A percentile compares a stretch with the other conserved stretches of the same genome.
Evolutionary conservation across 2,113 vertebrate genomes (phyloP).

Genomic region (Nothobranchius furzeri): DNA sequence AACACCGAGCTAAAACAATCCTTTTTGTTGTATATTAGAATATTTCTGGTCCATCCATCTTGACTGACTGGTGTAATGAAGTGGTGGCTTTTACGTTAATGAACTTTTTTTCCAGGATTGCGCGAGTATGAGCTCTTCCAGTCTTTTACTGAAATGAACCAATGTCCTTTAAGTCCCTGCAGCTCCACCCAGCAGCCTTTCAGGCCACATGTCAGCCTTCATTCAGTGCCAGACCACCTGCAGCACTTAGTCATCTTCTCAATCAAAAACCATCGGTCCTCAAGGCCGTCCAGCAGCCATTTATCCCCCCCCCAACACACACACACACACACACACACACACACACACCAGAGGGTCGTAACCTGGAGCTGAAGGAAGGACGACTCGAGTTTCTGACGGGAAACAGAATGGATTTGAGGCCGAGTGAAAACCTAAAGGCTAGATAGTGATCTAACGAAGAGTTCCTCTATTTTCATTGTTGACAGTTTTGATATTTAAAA

Average conservation of each 20-base stretch:
- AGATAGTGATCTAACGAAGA: no score
- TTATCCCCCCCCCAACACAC: not conserved
- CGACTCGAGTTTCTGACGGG: slow-evolving; percentile 17
- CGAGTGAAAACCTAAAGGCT: slow-evolving; percentile 7
- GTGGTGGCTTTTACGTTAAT: not conserved
- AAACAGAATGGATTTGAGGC: slow-evolving; percentile 3
- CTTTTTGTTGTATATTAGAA: not conserved
- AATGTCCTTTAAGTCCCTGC: not conserved
- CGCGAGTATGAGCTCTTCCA: not conserved
- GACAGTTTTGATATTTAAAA: no score
- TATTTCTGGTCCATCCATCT: not conserved
- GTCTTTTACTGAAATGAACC: not conserved
- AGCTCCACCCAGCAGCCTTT: not conserved
- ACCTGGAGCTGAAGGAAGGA: slow-evolving; percentile 20
- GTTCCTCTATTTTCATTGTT: no score
- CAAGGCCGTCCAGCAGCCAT: not conserved
- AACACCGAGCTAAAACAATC: not conserved
- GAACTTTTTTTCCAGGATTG: not conserved
- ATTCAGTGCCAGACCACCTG: not conserved
- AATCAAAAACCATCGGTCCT: slow-evolving; percentile 20
- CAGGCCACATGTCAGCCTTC: not conserved
- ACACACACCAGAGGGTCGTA: slow-evolving; percentile 15
- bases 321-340: not conserved
- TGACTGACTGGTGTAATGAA: not conserved
- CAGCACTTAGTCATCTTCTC: slow-evolving; percentile 22